A percentile compares a stretch with the other conserved stretches of the same genome.
Conservation (phyloP, 2,888 invertebrate species). For the Xestia c-nigrum region DNA sequence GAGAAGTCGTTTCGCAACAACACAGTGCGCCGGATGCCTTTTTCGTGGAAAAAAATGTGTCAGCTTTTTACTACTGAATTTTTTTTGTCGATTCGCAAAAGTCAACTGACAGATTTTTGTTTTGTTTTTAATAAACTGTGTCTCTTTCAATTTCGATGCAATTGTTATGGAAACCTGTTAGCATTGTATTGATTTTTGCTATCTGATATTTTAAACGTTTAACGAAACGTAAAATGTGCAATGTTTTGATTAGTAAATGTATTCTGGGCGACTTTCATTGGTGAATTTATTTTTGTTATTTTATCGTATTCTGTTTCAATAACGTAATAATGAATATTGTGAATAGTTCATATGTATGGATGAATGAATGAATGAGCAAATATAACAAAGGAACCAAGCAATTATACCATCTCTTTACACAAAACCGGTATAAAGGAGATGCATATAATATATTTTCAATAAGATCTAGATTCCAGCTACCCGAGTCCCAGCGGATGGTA, state of each 20-base stretch:
- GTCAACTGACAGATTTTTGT: not conserved
- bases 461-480: slow-evolving; percentile 71
- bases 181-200: slow-evolving; percentile 15
- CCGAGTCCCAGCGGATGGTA: slow-evolving; percentile 79
- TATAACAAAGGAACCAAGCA: slow-evolving; percentile 37
- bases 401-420: slow-evolving; percentile 50
- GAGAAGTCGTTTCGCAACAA: slow-evolving; percentile 72
- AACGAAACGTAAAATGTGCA: slow-evolving; percentile 21
- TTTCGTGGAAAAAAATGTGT: slow-evolving; percentile 63
- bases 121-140: slow-evolving; percentile 2
- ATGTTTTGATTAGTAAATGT: slow-evolving; percentile 16
- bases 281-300: not conserved
- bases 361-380: slow-evolving; percentile 15
- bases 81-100: slow-evolving; percentile 15
- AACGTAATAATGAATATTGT: not conserved
- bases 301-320: not conserved
- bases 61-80: slow-evolving; percentile 17
- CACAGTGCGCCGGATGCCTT: slow-evolving; percentile 67
- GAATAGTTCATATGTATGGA: slow-evolving; percentile 11
- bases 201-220: slow-evolving; percentile 22
- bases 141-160: slow-evolving; percentile 1
- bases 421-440: slow-evolving; percentile 53
- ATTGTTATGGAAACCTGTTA: slow-evolving; percentile 8
- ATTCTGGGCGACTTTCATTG: slow-evolving; percentile 1
- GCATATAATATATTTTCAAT: slow-evolving; percentile 70